These are phyloP conservation scores for Albula goreensis DNA, from an alignment of 2,113 vertebrate species.

Conservation along the genomic window DNA sequence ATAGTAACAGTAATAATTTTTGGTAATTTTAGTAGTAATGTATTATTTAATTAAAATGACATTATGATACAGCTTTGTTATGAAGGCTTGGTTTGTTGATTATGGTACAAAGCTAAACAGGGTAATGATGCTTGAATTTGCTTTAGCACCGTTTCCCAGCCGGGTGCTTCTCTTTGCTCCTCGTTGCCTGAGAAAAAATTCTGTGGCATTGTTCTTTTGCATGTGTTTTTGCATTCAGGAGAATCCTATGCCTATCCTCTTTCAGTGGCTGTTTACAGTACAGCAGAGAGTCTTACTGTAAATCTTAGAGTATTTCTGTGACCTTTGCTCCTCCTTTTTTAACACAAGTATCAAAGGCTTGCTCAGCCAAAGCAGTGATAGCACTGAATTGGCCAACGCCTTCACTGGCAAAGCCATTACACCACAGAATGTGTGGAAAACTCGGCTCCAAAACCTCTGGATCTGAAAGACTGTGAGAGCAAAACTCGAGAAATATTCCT, in stretches of 20 bases:
- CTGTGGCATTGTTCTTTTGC: neutral
- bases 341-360: neutral
- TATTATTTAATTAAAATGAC: too few species aligned
- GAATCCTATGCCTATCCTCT: neutral
- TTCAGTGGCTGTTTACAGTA: neutral
- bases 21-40: neutral
- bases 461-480: neutral
- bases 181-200: neutral
- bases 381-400: neutral
- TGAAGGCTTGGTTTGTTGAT: neutral
- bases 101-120: neutral
- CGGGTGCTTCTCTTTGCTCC: neutral
- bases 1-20: neutral
- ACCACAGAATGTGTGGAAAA: conserved; percentile 2
- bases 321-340: neutral
- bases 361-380: neutral
- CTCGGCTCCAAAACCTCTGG: neutral
- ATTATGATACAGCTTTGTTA: neutral
- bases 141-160: neutral
- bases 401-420: conserved; percentile 2
- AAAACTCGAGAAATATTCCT: neutral
- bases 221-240: conserved; percentile 5
- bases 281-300: neutral
- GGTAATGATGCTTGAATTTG: neutral
- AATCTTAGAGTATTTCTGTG: conserved; percentile 1